Conservation (phyloP, 2,113 vertebrate species). For the Mesitornis unicolor region DNA sequence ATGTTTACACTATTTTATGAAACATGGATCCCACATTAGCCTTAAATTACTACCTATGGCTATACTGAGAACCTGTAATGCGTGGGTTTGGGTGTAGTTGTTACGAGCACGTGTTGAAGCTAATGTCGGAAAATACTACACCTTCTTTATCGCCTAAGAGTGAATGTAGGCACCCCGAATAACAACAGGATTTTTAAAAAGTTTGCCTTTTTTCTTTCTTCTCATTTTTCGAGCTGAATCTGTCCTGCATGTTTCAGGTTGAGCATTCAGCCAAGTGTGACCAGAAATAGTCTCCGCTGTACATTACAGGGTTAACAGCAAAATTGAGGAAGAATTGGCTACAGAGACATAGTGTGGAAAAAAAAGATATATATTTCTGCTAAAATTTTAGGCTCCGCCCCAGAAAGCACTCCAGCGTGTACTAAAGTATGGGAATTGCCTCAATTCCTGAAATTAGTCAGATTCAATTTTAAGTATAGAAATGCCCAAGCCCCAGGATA, state of each 20-base stretch:
- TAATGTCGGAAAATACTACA: not conserved
- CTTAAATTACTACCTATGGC: not conserved
- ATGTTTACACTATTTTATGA: not conserved
- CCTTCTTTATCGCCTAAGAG: not conserved
- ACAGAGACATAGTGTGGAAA: not conserved
- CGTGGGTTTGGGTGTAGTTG: not conserved
- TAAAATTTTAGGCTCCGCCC: not conserved
- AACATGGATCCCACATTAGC: not conserved
- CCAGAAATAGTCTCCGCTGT: not conserved
- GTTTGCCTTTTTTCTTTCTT: not conserved
- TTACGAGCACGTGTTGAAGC: not conserved
- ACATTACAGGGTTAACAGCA: not conserved
- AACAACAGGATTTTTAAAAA: not conserved
- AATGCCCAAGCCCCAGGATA: not conserved
- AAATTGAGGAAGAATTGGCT: not conserved
- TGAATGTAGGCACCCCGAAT: not conserved
- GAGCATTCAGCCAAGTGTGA: not conserved
- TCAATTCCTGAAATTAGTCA: conserved; percentile 21
- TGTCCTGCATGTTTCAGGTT: not conserved
- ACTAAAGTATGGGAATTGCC: not conserved
- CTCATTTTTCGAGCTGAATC: not conserved
- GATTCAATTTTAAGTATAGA: not conserved
- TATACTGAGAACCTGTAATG: not conserved
- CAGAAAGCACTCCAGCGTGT: not conserved
- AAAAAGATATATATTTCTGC: not conserved